Conservation (phyloP, 2,888 invertebrate species). For the Drosophila recens region DNA sequence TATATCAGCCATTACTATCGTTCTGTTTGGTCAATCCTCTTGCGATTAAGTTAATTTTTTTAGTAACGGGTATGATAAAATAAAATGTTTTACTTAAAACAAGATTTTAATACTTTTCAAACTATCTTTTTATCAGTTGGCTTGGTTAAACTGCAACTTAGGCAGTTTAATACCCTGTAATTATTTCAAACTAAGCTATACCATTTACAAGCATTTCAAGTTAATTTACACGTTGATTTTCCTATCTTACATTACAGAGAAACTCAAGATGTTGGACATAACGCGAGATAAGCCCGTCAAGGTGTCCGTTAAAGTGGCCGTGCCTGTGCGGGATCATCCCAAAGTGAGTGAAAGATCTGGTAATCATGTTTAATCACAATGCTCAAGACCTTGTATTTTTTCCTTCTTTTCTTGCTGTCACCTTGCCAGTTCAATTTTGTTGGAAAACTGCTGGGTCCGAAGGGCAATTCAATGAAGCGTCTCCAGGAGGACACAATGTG, state of each 20-base stretch:
- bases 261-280: conserved; percentile 93
- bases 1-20: too few species aligned
- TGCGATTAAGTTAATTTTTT: too few species aligned
- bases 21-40: too few species aligned
- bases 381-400: conserved; percentile 15
- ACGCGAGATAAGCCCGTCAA: conserved; percentile 95
- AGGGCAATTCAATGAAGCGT: conserved; percentile 96
- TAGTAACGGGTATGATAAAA: too few species aligned
- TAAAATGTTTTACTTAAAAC: not conserved
- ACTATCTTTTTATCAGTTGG: too few species aligned
- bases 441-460: conserved; percentile 96
- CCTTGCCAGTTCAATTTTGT: conserved; percentile 96
- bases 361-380: conserved; percentile 30
- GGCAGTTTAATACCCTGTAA: not conserved
- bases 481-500: conserved; percentile 98
- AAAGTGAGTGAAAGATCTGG: conserved; percentile 87
- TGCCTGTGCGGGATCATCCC: conserved; percentile 94
- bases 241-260: conserved; percentile 77
- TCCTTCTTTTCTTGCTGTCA: not conserved
- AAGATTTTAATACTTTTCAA: not conserved
- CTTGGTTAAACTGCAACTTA: not conserved
- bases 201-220: not conserved
- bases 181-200: too few species aligned
- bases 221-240: not conserved
- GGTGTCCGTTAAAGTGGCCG: conserved; percentile 93